Evolutionary conservation across 2,888 invertebrate genomes (phyloP).

Genomic region (Aphidoletes aphidimyza): DNA sequence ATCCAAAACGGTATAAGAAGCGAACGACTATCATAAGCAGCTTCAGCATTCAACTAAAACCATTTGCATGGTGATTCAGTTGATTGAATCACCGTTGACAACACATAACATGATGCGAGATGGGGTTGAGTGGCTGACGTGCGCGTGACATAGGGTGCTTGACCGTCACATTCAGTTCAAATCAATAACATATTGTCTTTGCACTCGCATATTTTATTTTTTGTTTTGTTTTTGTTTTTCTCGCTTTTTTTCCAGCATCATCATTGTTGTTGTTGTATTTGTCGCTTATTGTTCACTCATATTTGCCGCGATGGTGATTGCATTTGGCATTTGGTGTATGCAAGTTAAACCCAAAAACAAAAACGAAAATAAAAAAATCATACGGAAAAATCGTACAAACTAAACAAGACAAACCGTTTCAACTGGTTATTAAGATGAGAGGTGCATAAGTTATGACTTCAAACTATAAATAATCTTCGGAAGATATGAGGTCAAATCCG

Average conservation of each 20-base stretch:
- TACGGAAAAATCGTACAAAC: neutral
- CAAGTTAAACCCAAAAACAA: neutral
- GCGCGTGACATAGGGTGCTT: slow-evolving; percentile 26
- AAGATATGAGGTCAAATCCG: slow-evolving; percentile 24
- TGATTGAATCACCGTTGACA: slow-evolving; percentile 22
- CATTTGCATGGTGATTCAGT: slow-evolving; percentile 11
- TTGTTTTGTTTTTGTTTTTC: neutral
- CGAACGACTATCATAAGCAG: slow-evolving; percentile 28
- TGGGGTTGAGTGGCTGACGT: slow-evolving; percentile 11
- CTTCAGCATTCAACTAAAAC: neutral
- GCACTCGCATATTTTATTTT: neutral
- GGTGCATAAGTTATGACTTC: slow-evolving; percentile 11
- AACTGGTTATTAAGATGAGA: slow-evolving; percentile 40
- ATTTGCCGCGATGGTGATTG: neutral
- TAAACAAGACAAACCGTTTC: neutral
- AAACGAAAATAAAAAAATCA: neutral
- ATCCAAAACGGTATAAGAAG: slow-evolving; percentile 10
- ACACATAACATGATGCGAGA: neutral
- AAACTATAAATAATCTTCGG: slow-evolving; percentile 29
- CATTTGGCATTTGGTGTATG: neutral
- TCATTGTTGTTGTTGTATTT: no score
- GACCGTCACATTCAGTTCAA: slow-evolving; percentile 13
- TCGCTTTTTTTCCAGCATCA: neutral
- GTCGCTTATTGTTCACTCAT: no score
- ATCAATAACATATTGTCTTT: slow-evolving; percentile 27